phyloP scores from a whole-genome alignment of 2,797 vertebrate species.

The Scolopax bukidnonensis region DNA sequence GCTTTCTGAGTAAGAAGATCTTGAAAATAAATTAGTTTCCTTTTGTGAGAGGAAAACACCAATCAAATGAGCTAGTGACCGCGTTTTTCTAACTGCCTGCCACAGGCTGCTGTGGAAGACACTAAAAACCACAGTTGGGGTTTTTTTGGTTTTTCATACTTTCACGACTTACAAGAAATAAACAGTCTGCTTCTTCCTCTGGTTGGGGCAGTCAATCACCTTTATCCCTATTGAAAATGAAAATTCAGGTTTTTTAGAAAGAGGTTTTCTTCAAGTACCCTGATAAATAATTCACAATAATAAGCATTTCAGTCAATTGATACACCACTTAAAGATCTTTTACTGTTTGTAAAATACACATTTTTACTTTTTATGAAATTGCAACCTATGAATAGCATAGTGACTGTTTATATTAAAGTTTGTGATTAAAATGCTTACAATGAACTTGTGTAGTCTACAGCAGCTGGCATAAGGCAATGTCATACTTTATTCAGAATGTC shows the following conservation, averaged over 20 bases:
- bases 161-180: background rate
- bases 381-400: background rate
- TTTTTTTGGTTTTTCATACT: background rate
- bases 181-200: background rate
- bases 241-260: background rate
- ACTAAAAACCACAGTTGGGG: background rate
- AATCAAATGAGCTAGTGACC: background rate
- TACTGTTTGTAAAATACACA: background rate
- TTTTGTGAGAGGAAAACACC: background rate
- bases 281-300: slow-evolving; percentile 3
- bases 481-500: background rate
- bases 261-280: background rate
- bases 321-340: background rate
- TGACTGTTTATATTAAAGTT: background rate
- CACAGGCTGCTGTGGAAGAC: background rate
- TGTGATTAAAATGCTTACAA: background rate
- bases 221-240: background rate
- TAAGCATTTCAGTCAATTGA: background rate
- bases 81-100: slow-evolving; percentile 15
- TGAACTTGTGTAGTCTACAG: background rate
- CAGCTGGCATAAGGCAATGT: background rate
- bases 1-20: background rate
- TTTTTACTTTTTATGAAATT: background rate
- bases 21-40: background rate
- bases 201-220: background rate